phyloP scores from a whole-genome alignment of 2,888 invertebrate genomes.

The Hecatera dysodea region DNA sequence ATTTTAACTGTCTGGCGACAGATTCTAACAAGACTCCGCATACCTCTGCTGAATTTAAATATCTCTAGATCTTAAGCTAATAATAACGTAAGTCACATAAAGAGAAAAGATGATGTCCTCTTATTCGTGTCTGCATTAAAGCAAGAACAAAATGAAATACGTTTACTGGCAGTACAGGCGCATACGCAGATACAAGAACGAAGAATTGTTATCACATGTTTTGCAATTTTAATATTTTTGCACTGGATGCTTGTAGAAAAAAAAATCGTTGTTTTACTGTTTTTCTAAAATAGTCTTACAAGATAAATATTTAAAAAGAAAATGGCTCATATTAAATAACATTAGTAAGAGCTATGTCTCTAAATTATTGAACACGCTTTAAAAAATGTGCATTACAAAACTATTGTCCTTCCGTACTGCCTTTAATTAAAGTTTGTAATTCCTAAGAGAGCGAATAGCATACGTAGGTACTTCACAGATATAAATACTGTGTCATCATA shows the following conservation, averaged over 20 bases:
- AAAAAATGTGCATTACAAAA: slow-evolving; percentile 31
- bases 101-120: slow-evolving; percentile 47
- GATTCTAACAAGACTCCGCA: slow-evolving; percentile 31
- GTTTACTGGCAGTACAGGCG: slow-evolving; percentile 48
- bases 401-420: slow-evolving; percentile 5
- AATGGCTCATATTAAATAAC: not conserved
- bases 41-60: slow-evolving; percentile 44
- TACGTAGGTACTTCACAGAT: slow-evolving; percentile 71
- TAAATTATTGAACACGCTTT: not conserved
- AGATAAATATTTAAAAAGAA: not conserved
- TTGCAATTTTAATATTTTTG: slow-evolving; percentile 46
- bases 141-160: slow-evolving; percentile 52
- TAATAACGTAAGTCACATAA: slow-evolving; percentile 56
- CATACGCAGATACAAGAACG: slow-evolving; percentile 35
- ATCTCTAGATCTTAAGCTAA: slow-evolving; percentile 46
- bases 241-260: slow-evolving; percentile 6
- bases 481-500: slow-evolving; percentile 68
- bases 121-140: slow-evolving; percentile 52
- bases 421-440: slow-evolving; percentile 37
- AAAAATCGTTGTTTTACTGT: slow-evolving; percentile 26
- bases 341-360: not conserved
- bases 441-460: slow-evolving; percentile 36
- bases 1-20: slow-evolving; percentile 22
- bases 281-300: not conserved
- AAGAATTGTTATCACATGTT: slow-evolving; percentile 45